Percentiles rank a stretch among this genome's conserved stretches.
These are phyloP conservation scores for Heterodera filipjevi DNA, from an alignment of 2,888 invertebrate genomes.

Conservation along the genomic window DNA sequence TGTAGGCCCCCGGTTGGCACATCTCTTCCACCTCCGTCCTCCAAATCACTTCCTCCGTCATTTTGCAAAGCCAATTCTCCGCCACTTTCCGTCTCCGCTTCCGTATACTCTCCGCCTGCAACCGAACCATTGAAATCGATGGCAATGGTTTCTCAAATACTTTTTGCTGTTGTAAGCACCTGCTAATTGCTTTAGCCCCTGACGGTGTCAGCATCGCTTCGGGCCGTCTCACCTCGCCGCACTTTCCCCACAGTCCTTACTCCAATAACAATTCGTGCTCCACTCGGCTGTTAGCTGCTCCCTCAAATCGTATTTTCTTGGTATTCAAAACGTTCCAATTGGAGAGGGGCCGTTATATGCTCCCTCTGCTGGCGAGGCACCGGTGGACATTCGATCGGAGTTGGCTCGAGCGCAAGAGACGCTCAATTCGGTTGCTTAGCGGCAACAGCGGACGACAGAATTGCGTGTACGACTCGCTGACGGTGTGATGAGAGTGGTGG, in stretches of 20 bases:
- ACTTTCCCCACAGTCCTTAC: slow-evolving; percentile 22
- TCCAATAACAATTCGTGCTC: slow-evolving; percentile 13
- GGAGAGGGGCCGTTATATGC: slow-evolving; percentile 23
- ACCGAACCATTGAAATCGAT: slow-evolving; percentile 54
- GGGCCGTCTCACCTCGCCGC: slow-evolving; percentile 25
- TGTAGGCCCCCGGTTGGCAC: slow-evolving; percentile 31
- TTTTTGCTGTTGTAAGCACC: slow-evolving; percentile 35
- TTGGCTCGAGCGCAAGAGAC: slow-evolving; percentile 18
- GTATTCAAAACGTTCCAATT: slow-evolving; percentile 26
- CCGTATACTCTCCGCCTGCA: slow-evolving; percentile 52
- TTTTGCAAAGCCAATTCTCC: slow-evolving; percentile 34
- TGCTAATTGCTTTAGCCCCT: slow-evolving; percentile 30
- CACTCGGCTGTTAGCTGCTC: slow-evolving; percentile 19
- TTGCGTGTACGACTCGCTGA: slow-evolving; percentile 36
- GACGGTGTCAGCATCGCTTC: slow-evolving; percentile 24
- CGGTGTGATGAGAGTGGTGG: slow-evolving; percentile 14
- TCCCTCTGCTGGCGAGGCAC: neutral
- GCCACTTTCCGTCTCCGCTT: slow-evolving; percentile 38
- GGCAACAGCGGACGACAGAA: slow-evolving; percentile 19
- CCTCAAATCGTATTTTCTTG: slow-evolving; percentile 9
- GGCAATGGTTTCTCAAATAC: neutral
- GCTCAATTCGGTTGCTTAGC: neutral
- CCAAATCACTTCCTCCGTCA: slow-evolving; percentile 48
- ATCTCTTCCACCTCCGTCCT: slow-evolving; percentile 44
- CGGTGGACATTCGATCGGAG: slow-evolving; percentile 18